Evolutionary conservation across 2,797 vertebrate genomes (phyloP), one percentile per base, ranked within the genome.

Genomic region (Naso thynnoides): DNA sequence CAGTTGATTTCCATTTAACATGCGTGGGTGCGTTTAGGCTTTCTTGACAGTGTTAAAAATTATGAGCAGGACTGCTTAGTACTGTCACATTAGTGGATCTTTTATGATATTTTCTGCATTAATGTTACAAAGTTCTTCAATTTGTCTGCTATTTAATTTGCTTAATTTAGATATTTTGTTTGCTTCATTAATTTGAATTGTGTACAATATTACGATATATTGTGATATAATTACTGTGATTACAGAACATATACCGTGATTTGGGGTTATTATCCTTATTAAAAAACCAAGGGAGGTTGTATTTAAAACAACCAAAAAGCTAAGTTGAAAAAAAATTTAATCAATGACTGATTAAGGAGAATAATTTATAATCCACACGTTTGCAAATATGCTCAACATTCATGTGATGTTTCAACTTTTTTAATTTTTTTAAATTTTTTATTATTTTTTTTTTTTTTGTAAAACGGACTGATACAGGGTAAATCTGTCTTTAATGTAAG

Each of bases 1-100:
- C 33, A 36, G 33, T 36, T 36, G 18, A 3, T 45, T 39, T 49
- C 33, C 6, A 15, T 71, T 52, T 50, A 50, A 58, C 18, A 21
- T 15, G 42, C 24, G 21, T 33, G 57, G 61, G 38, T 8, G 55
- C 19, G 9, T 38, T 16, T 27, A 19, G 33, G 41, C 45, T 33
- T 9, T 61, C n/a, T 76, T 54, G 44, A n/a, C 45, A 31, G 13
- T 48, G 31, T 36, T 60, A 33, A 24, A 49, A 49, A 73, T 59
- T 42, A 49, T 50, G 10, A 47, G 31, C 26, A 42, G 38, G 1
- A 27, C 4, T 50, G 36, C 23, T 50, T 59, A 19, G 53, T 26
- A 23, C 9, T 26, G 15, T n/a, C n/a, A n/a, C 21, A 36, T 26
- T 11, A 52, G 8, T 36, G 33, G 33, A 36, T 36, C 8, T 10